A percentile compares a stretch with the other conserved stretches of the same genome.
Conservation (phyloP, 2,888 invertebrate species). For the Masnerella sp. region DNA sequence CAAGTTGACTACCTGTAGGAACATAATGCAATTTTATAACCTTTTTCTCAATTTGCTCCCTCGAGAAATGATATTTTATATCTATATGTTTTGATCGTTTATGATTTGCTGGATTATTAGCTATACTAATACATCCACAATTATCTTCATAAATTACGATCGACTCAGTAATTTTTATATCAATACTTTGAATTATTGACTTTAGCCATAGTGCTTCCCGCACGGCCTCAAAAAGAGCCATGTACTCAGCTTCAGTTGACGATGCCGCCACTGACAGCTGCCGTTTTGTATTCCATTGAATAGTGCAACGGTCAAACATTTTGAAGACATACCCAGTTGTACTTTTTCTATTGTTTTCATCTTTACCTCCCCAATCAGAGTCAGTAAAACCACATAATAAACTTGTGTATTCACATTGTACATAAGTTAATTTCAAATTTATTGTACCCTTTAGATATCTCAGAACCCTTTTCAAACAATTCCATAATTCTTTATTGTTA, state of each 20-base stretch:
- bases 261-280: constrained; percentile 1
- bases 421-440: constrained; percentile 10
- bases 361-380: constrained; percentile 7
- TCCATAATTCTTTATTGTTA: constrained; percentile 24
- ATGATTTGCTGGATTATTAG: constrained; percentile 12
- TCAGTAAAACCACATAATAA: constrained; percentile 1
- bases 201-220: constrained; percentile 7
- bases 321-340: neutral
- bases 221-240: constrained; percentile 2
- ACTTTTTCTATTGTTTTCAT: constrained; percentile 1
- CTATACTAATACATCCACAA: neutral
- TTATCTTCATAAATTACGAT: constrained; percentile 6
- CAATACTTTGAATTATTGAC: neutral
- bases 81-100: constrained; percentile 57
- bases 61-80: constrained; percentile 59
- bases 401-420: neutral
- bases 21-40: constrained; percentile 79
- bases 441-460: constrained; percentile 17
- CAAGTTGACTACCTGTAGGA: constrained; percentile 79
- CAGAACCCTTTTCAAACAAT: constrained; percentile 11
- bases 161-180: neutral
- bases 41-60: constrained; percentile 62
- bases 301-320: neutral
- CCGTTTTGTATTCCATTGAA: constrained; percentile 5
- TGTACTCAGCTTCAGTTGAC: constrained; percentile 7